Evolutionary conservation across 2,888 invertebrate species (phyloP).

Genomic region (Hartigia nigra): DNA sequence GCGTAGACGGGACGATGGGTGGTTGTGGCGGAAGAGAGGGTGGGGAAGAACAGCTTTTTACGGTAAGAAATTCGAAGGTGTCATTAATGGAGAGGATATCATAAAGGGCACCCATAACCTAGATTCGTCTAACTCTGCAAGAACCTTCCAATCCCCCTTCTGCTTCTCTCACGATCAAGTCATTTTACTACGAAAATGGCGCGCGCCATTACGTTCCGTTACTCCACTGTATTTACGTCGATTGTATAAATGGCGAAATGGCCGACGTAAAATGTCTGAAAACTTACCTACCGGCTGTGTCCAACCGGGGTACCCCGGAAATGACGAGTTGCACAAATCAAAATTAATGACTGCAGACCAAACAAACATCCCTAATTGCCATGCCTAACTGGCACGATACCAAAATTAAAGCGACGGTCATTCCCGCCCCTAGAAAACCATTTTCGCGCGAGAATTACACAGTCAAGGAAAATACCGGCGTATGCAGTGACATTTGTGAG

Average conservation of each 20-base stretch:
- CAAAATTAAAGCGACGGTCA: neutral
- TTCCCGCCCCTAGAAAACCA: neutral
- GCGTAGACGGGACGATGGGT: neutral
- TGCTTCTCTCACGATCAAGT: neutral
- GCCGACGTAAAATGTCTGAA: neutral
- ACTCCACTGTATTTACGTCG: neutral
- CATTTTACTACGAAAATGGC: neutral
- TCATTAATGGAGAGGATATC: neutral
- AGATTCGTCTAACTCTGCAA: neutral
- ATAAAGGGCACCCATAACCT: neutral
- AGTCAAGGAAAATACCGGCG: neutral
- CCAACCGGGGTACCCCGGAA: neutral
- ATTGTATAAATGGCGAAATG: neutral
- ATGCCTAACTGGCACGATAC: neutral
- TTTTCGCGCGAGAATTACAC: neutral
- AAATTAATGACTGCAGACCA: neutral
- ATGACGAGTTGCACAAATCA: neutral
- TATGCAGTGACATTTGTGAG: neutral
- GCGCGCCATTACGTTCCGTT: neutral
- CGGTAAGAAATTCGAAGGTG: neutral
- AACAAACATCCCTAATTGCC: neutral
- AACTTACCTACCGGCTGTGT: neutral
- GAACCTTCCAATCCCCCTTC: neutral
- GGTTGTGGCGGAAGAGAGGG: neutral
- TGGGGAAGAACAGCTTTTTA: neutral